Evolutionary conservation across 92 coral and sea anemone genomes (phyloP).

Genomic region (Zoanthus sociatus): DNA sequence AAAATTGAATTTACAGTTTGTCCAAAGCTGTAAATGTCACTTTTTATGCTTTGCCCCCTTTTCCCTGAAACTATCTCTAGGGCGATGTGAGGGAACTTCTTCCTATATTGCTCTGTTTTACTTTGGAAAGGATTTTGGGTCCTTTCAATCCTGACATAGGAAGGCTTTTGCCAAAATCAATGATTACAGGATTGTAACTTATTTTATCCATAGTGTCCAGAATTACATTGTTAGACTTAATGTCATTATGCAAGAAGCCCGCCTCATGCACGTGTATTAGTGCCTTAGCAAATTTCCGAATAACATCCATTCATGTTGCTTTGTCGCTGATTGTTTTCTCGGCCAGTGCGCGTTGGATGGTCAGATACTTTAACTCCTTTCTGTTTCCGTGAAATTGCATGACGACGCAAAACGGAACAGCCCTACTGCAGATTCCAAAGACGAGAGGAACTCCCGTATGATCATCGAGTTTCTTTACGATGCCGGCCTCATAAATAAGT

Average conservation of each 20-base stretch:
- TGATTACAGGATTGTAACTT: neutral
- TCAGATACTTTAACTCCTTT: neutral
- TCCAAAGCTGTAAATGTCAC: neutral
- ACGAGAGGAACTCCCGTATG: conserved; percentile 49
- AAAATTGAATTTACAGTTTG: conserved; percentile 2
- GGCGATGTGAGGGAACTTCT: conserved; percentile 34
- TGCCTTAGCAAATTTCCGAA: conserved; percentile 8
- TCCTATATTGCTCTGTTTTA: conserved; percentile 8
- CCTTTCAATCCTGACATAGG: conserved; percentile 17
- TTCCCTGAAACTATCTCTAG: conserved; percentile 14
- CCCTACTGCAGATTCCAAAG: conserved; percentile 43
- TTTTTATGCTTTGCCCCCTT: conserved; percentile 20
- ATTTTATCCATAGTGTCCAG: neutral
- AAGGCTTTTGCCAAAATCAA: conserved; percentile 19
- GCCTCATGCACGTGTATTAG: conserved; percentile 1
- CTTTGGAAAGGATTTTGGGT: conserved; percentile 19
- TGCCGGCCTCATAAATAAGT: conserved; percentile 37
- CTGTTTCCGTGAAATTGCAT: conserved; percentile 46
- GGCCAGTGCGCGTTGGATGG: conserved; percentile 3
- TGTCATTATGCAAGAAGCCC: conserved; percentile 23
- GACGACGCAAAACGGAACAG: conserved; percentile 22
- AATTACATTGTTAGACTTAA: conserved; percentile 33
- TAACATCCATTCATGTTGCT: conserved; percentile 5
- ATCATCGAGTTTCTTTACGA: conserved; percentile 35
- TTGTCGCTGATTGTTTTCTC: neutral